These are phyloP conservation scores for Fringilla coelebs DNA, from an alignment of 2,797 vertebrate species.

Conservation along the genomic window DNA sequence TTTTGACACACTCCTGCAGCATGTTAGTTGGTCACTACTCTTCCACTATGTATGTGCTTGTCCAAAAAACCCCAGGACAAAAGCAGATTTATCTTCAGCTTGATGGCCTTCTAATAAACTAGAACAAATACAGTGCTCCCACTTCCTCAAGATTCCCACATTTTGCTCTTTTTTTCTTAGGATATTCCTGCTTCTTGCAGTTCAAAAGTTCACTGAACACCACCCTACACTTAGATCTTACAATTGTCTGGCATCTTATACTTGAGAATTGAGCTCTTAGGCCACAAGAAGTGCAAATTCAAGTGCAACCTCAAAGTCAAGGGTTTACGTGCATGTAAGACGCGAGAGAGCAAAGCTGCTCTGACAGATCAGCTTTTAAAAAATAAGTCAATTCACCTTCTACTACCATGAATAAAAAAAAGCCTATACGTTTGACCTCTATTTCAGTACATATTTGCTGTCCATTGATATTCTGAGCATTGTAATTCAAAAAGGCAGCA, in stretches of 20 bases:
- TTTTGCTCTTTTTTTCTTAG: not conserved
- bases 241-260: not conserved
- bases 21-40: not conserved
- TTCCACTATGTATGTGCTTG: not conserved
- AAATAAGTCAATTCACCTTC: not conserved
- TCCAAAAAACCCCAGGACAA: not conserved
- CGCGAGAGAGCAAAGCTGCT: accelerated
- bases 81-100: not conserved
- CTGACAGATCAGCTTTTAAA: not conserved
- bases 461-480: not conserved
- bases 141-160: not conserved
- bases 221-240: not conserved
- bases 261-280: not conserved
- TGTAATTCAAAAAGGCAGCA: not conserved
- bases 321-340: not conserved
- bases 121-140: not conserved
- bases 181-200: not conserved
- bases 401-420: not conserved
- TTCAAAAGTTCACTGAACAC: not conserved
- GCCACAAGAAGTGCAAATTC: not conserved
- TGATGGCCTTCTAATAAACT: not conserved
- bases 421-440: not conserved
- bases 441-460: not conserved
- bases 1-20: not conserved
- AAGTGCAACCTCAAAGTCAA: not conserved